Percentiles rank a stretch among this genome's conserved stretches.
These are phyloP conservation scores for Rhyacophila brunnea DNA, from an alignment of 1,140 invertebrate genomes.

Conservation along the genomic window DNA sequence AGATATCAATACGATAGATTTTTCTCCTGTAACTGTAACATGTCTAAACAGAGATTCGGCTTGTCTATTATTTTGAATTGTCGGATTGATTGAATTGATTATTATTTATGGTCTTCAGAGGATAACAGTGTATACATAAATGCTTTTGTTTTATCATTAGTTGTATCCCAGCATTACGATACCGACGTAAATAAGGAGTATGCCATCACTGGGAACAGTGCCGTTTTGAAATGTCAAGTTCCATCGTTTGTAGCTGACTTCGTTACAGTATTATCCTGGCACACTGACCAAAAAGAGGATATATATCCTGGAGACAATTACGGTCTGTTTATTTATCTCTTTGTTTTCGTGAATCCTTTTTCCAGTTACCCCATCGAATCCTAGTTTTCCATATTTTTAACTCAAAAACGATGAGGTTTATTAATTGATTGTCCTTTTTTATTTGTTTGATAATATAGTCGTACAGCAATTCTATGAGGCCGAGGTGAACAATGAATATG, in stretches of 20 bases:
- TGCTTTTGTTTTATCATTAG: slow-evolving; percentile 48
- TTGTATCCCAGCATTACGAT: slow-evolving; percentile 85
- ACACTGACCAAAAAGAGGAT: slow-evolving; percentile 74
- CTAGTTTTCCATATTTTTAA: background rate
- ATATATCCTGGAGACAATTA: slow-evolving; percentile 60
- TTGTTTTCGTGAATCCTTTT: slow-evolving; percentile 5
- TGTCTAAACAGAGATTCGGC: no score
- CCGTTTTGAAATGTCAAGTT: slow-evolving; percentile 90
- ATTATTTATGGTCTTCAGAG: slow-evolving; percentile 5
- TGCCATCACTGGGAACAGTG: slow-evolving; percentile 88
- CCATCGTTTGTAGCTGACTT: slow-evolving; percentile 92
- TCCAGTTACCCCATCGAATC: background rate
- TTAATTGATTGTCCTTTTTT: background rate
- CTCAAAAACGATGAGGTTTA: no score
- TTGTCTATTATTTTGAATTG: slow-evolving; percentile 9
- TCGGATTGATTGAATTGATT: background rate
- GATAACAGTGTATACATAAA: background rate
- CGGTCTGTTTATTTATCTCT: slow-evolving; percentile 54
- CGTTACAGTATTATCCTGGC: slow-evolving; percentile 83
- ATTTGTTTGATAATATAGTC: slow-evolving; percentile 65
- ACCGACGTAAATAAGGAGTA: slow-evolving; percentile 92
- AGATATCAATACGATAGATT: no score
- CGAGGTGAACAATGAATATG: slow-evolving; percentile 89
- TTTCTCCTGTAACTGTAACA: no score
- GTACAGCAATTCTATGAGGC: slow-evolving; percentile 84